Base-by-base conservation (phyloP, 1,140 invertebrate species). In the Nymphalis io region DNA sequence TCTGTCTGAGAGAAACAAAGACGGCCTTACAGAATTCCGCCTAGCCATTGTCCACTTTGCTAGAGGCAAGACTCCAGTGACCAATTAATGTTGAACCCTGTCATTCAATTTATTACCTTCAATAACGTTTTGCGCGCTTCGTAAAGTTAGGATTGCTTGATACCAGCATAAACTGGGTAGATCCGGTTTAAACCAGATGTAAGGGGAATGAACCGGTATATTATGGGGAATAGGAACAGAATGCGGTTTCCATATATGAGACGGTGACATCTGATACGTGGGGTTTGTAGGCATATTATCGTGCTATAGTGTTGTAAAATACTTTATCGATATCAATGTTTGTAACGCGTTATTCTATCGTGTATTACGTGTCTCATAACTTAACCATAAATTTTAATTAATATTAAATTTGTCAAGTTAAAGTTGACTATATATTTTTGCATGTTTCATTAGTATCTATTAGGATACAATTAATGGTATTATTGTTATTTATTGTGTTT, bases 191-290 rank as follows among this genome's bases (percentile, higher is more conserved):
- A 86, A 81, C 83, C 81, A 80, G 82, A 85, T 87, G 84, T 83
- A 86, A 87, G 81, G 85, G 85, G 84, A 86, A 82, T 87, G 76
- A 80, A 81, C 82, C 76, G 82, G 82, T 84, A 81, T 83, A 86
- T 85, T 85, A 85, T 82, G 79, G 74, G 77, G 78, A 80, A 82
- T 86, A 84, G 85, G 74, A 84, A 72, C 76, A 85, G 84, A 85
- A 82, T 88, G 84, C 66, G 85, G 85, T 88, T 85, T 87, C 76
- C 80, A 78, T 81, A 80, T 84, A 85, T 82, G 79, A 84, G 73
- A 84, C 76, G 76, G 81, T 83, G 84, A 89, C 83, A 82, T 84
- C 73, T 86, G 81, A 87, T 83, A 79, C 75, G 74, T 71, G 68
- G 66, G 68, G 70, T 74, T 70, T 77, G 69, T 76, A 78, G 71